Evolutionary conservation across 2,113 vertebrate genomes (phyloP).

Genomic region (Burhinus bistriatus): DNA sequence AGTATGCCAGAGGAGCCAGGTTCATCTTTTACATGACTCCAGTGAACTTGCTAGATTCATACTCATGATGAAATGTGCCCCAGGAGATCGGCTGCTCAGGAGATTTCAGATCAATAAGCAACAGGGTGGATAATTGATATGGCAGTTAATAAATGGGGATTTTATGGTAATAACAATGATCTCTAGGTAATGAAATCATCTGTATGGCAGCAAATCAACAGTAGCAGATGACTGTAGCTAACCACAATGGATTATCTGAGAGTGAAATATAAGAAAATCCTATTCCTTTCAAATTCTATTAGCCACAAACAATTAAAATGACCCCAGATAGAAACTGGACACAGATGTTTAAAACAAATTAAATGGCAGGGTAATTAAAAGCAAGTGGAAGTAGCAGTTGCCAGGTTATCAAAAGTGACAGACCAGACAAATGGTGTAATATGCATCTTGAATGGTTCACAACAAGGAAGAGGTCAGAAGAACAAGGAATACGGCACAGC

Average conservation of each 20-base stretch:
- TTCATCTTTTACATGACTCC: not conserved
- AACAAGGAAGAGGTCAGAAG: not conserved
- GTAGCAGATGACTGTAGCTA: constrained; percentile 3
- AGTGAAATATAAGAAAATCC: constrained; percentile 16
- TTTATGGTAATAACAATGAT: constrained; percentile 48
- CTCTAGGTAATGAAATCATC: constrained; percentile 36
- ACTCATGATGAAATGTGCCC: not conserved
- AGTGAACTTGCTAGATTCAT: not conserved
- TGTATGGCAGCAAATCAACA: constrained; percentile 29
- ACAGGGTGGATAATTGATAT: constrained; percentile 10
- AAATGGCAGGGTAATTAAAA: constrained; percentile 29
- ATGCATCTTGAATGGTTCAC: not conserved
- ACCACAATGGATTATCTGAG: constrained; percentile 3
- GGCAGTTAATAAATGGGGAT: constrained; percentile 34
- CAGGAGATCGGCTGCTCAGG: not conserved
- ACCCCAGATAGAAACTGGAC: not conserved
- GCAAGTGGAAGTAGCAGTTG: not conserved
- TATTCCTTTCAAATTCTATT: constrained; percentile 41
- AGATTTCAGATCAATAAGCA: constrained; percentile 11
- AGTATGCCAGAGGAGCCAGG: not conserved
- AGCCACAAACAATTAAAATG: not conserved
- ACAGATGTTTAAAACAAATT: constrained; percentile 35
- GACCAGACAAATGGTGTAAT: not conserved
- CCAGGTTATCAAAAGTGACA: constrained; percentile 10
- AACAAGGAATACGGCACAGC: accelerated